phyloP scores from a whole-genome alignment of 2,888 invertebrate genomes.

The Dryobotodes eremita region DNA sequence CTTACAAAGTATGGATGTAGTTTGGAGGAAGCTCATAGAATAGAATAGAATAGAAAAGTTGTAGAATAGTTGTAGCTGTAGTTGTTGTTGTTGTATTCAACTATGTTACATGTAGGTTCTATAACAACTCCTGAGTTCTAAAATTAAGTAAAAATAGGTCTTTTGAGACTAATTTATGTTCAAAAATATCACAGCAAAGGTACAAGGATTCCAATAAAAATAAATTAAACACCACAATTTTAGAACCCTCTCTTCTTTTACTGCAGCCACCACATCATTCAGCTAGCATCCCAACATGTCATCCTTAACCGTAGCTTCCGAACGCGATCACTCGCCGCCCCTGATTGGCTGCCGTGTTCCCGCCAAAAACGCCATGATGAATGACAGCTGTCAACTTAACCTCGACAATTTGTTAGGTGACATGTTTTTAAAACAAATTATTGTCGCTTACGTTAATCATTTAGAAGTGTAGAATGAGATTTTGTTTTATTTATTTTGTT shows the following conservation, averaged over 20 bases:
- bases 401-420: constrained; percentile 82
- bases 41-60: too few relatives aligned
- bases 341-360: constrained; percentile 83
- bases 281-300: constrained; percentile 43
- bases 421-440: constrained; percentile 79
- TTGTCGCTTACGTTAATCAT: constrained; percentile 53
- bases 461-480: constrained; percentile 46
- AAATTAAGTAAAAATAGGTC: background rate
- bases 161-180: background rate
- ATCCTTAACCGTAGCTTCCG: constrained; percentile 61
- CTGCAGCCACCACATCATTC: constrained; percentile 7
- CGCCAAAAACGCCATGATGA: constrained; percentile 80
- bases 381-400: constrained; percentile 86
- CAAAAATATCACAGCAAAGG: background rate
- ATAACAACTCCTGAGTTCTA: background rate
- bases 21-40: background rate
- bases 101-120: background rate
- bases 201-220: background rate
- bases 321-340: constrained; percentile 81
- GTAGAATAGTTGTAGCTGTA: too few relatives aligned
- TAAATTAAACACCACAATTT: constrained; percentile 1
- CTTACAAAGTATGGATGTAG: background rate
- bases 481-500: constrained; percentile 49
- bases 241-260: background rate
- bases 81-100: too few relatives aligned